A percentile compares a stretch with the other conserved stretches of the same genome.
phyloP scores from a whole-genome alignment of 2,888 invertebrate genomes.

The Chrysina gloriosa region DNA sequence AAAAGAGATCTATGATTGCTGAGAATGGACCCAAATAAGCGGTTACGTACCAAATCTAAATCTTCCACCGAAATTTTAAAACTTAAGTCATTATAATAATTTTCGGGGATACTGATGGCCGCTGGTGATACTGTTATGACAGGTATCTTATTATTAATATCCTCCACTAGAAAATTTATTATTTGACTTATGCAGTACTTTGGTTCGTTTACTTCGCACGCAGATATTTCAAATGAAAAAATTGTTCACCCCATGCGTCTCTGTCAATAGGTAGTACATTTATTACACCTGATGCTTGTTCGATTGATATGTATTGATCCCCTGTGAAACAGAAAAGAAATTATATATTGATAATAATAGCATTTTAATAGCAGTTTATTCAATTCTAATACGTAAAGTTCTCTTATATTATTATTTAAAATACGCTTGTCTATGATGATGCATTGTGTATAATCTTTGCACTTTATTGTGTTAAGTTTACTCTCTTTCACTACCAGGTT shows the following conservation, averaged over 20 bases:
- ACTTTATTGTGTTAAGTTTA: no score
- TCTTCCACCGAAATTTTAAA: conserved; percentile 65
- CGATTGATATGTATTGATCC: conserved; percentile 26
- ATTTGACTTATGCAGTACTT: conserved; percentile 47
- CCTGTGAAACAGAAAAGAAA: conserved; percentile 34
- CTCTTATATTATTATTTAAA: no score
- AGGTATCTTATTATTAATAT: conserved; percentile 77
- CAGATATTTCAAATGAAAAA: conserved; percentile 56
- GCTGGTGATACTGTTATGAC: conserved; percentile 61
- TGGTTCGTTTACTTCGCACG: conserved; percentile 57
- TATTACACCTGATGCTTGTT: conserved; percentile 45
- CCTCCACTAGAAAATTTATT: conserved; percentile 64
- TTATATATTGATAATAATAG: no score
- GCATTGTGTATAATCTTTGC: no score
- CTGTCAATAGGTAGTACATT: conserved; percentile 60
- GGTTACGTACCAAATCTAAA: conserved; percentile 59
- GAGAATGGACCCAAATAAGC: neutral
- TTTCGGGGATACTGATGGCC: conserved; percentile 67
- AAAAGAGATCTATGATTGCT: conserved; percentile 44
- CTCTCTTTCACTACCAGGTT: no score
- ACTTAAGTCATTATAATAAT: conserved; percentile 60
- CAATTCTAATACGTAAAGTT: no score
- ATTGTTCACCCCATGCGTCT: conserved; percentile 56
- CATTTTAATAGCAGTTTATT: no score
- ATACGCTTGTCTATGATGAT: no score